These are phyloP conservation scores for Paracanthobrama guichenoti DNA, from an alignment of 2,113 vertebrate species.

Conservation along the genomic window DNA sequence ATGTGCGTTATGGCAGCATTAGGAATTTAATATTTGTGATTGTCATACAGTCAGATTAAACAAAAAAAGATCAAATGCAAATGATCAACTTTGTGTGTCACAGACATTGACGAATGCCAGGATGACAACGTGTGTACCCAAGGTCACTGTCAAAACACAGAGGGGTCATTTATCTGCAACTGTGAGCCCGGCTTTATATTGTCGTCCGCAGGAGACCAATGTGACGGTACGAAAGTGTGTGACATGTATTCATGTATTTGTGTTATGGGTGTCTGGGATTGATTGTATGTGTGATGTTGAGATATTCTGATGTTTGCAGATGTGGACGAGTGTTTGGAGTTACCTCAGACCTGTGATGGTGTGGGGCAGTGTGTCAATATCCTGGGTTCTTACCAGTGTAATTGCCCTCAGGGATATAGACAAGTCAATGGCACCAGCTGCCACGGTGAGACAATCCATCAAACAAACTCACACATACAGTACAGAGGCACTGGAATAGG, in stretches of 20 bases:
- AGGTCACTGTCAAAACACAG: constrained; percentile 89
- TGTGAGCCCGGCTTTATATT: constrained; percentile 84
- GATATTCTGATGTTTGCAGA: constrained; percentile 77
- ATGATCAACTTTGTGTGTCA: constrained; percentile 43
- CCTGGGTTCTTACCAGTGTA: constrained; percentile 88
- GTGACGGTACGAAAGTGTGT: constrained; percentile 80
- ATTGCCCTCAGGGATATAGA: constrained; percentile 85
- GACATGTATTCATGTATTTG: not conserved
- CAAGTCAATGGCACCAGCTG: constrained; percentile 80
- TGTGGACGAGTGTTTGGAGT: constrained; percentile 89
- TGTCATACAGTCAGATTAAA: not conserved
- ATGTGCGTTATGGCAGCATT: no score
- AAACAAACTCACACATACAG: not conserved
- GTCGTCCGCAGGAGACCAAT: constrained; percentile 81
- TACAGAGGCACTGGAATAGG: not conserved
- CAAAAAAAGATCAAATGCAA: not conserved
- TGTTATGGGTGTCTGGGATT: not conserved
- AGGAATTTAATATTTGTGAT: not conserved
- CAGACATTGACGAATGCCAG: constrained; percentile 92
- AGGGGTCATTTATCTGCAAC: constrained; percentile 88
- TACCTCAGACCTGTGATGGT: constrained; percentile 74
- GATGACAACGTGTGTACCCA: constrained; percentile 79
- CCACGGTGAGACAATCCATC: constrained; percentile 77
- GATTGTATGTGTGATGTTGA: not conserved
- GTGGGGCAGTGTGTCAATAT: constrained; percentile 87